Conservation (phyloP, 2,113 vertebrate species). For the Corythornis vintsioides region DNA sequence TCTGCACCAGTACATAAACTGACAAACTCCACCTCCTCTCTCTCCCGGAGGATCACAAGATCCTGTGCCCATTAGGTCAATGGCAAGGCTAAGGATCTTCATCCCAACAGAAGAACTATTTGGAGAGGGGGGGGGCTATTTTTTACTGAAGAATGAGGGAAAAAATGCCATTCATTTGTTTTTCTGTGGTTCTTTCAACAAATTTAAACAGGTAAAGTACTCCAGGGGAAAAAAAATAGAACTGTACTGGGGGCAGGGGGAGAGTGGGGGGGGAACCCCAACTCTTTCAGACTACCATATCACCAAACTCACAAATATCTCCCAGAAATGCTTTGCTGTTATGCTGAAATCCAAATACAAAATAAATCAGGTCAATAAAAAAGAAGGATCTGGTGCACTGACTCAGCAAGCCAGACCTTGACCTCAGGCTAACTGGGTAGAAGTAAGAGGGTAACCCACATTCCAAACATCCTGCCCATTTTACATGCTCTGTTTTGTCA, state of each 20-base stretch:
- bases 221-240: neutral
- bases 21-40: neutral
- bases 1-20: neutral
- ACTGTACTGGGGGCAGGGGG: neutral
- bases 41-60: neutral
- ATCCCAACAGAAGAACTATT: neutral
- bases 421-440: neutral
- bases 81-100: neutral
- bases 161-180: neutral
- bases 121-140: neutral
- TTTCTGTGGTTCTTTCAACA: neutral
- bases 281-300: neutral
- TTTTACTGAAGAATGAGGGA: neutral
- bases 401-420: constrained; percentile 10
- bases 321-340: neutral
- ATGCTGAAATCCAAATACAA: constrained; percentile 30
- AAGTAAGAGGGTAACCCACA: neutral
- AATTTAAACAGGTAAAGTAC: neutral
- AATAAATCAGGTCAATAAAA: neutral
- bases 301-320: neutral
- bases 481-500: neutral
- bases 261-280: rapidly evolving
- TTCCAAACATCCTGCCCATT: neutral
- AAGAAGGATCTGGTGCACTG: neutral
- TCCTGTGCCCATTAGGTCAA: neutral